phyloP scores from a whole-genome alignment of 2,113 vertebrate species.

The Nothobranchius kuhntae region DNA sequence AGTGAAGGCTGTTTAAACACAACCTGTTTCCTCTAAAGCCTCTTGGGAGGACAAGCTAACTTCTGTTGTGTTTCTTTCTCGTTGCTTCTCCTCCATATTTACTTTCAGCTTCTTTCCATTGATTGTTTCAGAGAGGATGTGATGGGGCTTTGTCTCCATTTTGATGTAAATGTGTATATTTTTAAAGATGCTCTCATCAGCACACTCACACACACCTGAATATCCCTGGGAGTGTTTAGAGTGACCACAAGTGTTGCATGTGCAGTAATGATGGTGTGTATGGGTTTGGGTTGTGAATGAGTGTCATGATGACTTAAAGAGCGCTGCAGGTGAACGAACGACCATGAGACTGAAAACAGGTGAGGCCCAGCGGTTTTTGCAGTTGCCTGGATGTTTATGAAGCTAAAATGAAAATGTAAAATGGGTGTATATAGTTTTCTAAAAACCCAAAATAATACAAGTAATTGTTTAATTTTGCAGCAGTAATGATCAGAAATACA shows the following conservation, averaged over 20 bases:
- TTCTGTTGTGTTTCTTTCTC: slow-evolving; percentile 37
- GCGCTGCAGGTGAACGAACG: neutral
- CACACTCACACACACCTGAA: slow-evolving; percentile 14
- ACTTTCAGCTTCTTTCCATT: slow-evolving; percentile 61
- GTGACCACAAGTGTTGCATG: slow-evolving; percentile 35
- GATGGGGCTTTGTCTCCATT: slow-evolving; percentile 48
- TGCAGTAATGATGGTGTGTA: slow-evolving; percentile 56
- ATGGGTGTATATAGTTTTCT: too few species aligned
- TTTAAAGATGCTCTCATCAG: slow-evolving; percentile 42
- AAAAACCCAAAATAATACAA: slow-evolving; percentile 33
- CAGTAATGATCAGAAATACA: neutral
- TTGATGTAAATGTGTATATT: slow-evolving; percentile 53
- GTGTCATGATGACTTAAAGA: slow-evolving; percentile 55
- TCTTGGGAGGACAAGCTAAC: slow-evolving; percentile 56
- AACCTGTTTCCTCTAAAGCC: slow-evolving; percentile 70
- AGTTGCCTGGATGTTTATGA: too few species aligned
- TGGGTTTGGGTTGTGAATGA: slow-evolving; percentile 42
- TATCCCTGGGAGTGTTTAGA: slow-evolving; percentile 35
- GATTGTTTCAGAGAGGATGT: slow-evolving; percentile 70
- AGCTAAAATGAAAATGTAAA: too few species aligned
- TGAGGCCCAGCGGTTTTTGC: too few species aligned
- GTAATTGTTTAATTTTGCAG: neutral
- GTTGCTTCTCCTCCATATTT: slow-evolving; percentile 39
- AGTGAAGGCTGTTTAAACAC: slow-evolving; percentile 69
- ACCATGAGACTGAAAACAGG: neutral